Conservation (phyloP, 2,113 vertebrate species). For the Caretta caretta region DNA sequence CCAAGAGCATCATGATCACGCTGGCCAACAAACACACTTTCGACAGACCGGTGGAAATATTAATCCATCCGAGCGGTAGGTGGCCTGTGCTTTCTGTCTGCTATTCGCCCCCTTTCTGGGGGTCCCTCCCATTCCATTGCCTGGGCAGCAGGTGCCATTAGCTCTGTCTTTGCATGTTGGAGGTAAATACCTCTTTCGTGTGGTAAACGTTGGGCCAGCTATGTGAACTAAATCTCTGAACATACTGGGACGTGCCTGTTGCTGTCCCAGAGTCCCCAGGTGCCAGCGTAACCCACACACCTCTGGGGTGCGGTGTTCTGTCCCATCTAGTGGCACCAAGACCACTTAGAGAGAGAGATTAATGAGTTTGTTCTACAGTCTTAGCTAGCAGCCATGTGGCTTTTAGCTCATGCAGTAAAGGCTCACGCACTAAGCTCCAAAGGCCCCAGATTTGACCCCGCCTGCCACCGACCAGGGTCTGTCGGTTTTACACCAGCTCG, state of each 20-base stretch:
- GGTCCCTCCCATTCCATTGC: rapidly evolving
- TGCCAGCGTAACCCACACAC: neutral
- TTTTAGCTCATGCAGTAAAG: no score
- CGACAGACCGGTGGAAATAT: slow-evolving; percentile 92
- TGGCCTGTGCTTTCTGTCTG: slow-evolving; percentile 11
- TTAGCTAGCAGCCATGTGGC: no score
- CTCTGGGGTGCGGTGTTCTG: no score
- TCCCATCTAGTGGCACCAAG: no score
- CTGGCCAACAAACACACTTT: slow-evolving; percentile 95
- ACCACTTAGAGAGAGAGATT: no score
- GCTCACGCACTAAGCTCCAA: no score
- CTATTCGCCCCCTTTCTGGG: neutral
- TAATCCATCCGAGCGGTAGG: slow-evolving; percentile 94
- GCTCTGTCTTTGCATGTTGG: neutral
- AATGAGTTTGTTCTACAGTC: no score
- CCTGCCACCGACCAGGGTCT: no score
- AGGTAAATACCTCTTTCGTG: neutral
- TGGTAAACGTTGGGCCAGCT: neutral
- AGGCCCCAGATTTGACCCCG: no score
- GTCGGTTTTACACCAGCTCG: neutral
- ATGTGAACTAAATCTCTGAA: rapidly evolving
- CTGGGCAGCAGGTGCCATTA: neutral
- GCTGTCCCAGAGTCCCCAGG: neutral
- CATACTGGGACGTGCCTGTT: neutral
- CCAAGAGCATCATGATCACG: slow-evolving; percentile 90